Conservation (phyloP, 2,797 vertebrate genomes). For the Peromyscus attwateri region DNA sequence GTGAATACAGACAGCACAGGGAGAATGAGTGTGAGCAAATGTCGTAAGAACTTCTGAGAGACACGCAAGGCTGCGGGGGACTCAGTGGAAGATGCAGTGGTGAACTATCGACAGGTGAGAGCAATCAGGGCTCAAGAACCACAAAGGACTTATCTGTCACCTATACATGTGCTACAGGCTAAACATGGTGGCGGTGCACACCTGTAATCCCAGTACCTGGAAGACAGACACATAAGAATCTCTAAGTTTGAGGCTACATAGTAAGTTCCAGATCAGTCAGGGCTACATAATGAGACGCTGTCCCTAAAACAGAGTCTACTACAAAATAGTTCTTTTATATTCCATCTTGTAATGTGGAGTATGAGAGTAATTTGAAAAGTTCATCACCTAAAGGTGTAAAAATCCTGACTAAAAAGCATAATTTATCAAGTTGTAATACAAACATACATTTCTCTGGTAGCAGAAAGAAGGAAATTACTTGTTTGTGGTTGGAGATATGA, state of each 20-base stretch:
- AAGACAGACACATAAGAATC: too few species aligned
- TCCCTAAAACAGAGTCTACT: not conserved
- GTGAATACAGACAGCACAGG: not conserved
- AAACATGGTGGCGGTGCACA: too few species aligned
- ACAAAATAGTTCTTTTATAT: not conserved
- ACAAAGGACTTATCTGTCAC: not conserved
- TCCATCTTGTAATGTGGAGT: constrained; percentile 12
- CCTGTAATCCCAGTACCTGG: too few species aligned
- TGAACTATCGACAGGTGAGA: not conserved
- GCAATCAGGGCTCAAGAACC: not conserved
- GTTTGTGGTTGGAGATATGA: not conserved
- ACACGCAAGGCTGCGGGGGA: not conserved
- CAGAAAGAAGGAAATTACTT: constrained; percentile 34
- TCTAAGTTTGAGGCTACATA: not conserved
- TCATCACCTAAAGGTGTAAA: constrained; percentile 23
- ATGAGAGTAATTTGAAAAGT: constrained; percentile 43
- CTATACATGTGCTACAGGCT: not conserved
- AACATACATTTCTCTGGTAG: constrained; percentile 43
- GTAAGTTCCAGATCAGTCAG: not conserved
- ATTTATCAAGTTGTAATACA: constrained; percentile 36
- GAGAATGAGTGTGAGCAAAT: not conserved
- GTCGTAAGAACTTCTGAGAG: not conserved
- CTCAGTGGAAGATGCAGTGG: too few species aligned
- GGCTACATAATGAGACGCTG: not conserved
- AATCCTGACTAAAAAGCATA: constrained; percentile 35